Base-by-base conservation (phyloP, 1,140 invertebrate genomes). In the Anoplolepis gracilipes region DNA sequence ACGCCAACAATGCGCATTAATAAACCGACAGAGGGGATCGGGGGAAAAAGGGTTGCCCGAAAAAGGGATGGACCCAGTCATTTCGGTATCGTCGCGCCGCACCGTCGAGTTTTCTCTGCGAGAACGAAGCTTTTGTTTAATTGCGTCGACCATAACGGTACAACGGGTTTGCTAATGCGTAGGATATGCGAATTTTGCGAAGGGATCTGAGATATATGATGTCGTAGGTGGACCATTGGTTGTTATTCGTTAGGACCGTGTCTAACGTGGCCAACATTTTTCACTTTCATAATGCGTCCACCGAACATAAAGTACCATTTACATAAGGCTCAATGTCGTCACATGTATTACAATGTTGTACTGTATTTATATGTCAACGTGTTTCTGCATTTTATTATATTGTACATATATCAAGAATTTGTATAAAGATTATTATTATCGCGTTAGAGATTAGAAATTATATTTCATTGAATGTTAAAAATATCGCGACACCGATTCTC, bases 121-220 rank as follows among this genome's bases (percentile, higher is more conserved):
- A 72, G 82, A 90, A 84, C 82, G 81, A 88, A 85, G 86, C 89
- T 87, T 90, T 90, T 90, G 86, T 90, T 90, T 90, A 90, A 90
- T 90, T 85, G 82, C 88, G 77, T 84, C 88, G 62, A 36, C 64
- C 82, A 64, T 87, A 72, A 75, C 64, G 67, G 59, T 88, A 78
- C 55, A 67, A 19, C 73, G 75, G 30, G 42, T 53, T 39, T 64
- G 77, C 39, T 79, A 79, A 84, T 89, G 59, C 73, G 28, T n/a
- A 42, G 36, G 19, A 57, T 36, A 72, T 55, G 57, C 61, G 78
- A 30, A 49, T 46, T 67, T 39, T 49, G 33, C 57, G 28, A 67
- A 62, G 42, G 84, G 75, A 86, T 77, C 46, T 49, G 69, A 72
- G 73, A 89, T 81, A 88, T 49, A 49, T 75, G 88, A 85, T 85